Base-by-base conservation (phyloP, 1,140 invertebrate species). In the Cyrtorhinus lividipennis region DNA sequence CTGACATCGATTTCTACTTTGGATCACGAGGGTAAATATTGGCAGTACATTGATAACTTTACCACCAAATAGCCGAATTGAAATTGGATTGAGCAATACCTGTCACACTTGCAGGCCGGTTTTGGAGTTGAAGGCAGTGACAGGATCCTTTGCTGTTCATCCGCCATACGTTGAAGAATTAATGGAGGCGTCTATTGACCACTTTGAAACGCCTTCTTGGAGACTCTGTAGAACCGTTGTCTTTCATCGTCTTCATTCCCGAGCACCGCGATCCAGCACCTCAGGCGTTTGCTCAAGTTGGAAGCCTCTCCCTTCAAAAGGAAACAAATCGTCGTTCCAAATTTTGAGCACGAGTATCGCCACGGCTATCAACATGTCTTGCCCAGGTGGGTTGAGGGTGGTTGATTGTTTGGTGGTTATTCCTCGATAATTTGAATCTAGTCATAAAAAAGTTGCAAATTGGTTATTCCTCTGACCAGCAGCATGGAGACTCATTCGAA, bases 1-100 rank as follows among this genome's bases (percentile, higher is more conserved):
- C 88, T 0, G 94, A 98, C 72, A 96, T 91, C 2, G 95, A 98
- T 77, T 85, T 90, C 0, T 96, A 93, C 74, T 98, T 97, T 76
- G 95, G 95, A 24, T 97, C 94, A 1, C 79, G 93, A 71, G 94
- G 94, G 89, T 93, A 72, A 78, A 77, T 68, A 18, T n/a, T n/a
- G n/a, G n/a, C n/a, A n/a, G n/a, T n/a, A n/a, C n/a, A n/a, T n/a
- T n/a, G n/a, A n/a, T n/a, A n/a, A n/a, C n/a, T n/a, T n/a, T n/a
- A n/a, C n/a, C n/a, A n/a, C n/a, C n/a, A n/a, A n/a, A n/a, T n/a
- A n/a, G n/a, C n/a, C n/a, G n/a, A n/a, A n/a, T n/a, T n/a, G n/a
- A n/a, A n/a, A n/a, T n/a, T n/a, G n/a, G n/a, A n/a, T n/a, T n/a
- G n/a, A n/a, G n/a, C n/a, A n/a, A n/a, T n/a, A n/a, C n/a, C n/a